Evolutionary conservation across 1,140 invertebrate genomes (phyloP), one percentile per base, ranked within the genome.

Genomic region (Brevipalpus yothersi): DNA sequence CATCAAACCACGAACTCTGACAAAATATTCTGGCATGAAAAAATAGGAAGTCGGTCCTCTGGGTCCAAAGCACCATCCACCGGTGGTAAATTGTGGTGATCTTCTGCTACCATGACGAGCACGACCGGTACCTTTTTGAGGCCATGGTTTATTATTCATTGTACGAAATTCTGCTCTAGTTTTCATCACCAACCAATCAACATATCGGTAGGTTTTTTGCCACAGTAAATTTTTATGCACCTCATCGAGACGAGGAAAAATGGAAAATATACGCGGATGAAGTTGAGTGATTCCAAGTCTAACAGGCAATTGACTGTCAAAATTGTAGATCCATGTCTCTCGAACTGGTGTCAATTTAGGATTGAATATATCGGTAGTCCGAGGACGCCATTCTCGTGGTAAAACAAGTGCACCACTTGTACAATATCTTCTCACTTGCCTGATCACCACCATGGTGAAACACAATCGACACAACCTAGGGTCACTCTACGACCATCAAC

Each of bases 251-350:
- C 72, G 68, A 2, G 91, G 90, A 69, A 78, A 77, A 0, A 75
- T 72, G 4, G 78, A 87, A 75, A 88, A 95, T 5, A 94, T 73
- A 59, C 81, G 77, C 0, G 92, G 90, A 75, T 96, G 88, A 17
- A 98, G 72, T 67, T 85, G 79, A 11, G 94, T 73, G 0, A 97
- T 69, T 0, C 84, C 86, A 2, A 90, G 66, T 69, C 89, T 90
- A 63, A 81, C 76, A 66, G 84, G 81, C 63, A 83, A 76, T 11
- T 82, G 68, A 0, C 82, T 80, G 67, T 86, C 79, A 17, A 95
- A 72, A 70, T 84, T 91, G 70, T 93, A 89, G 12, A 96, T 75
- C 91, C 91, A 96, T 23, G 82, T 84, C 75, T 95, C 80, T 21
- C 83, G 76, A 4, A 80, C 77, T 67, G 60, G 53, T 47, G 54